Evolutionary conservation across 2,113 vertebrate species (phyloP), one percentile per base, ranked within the genome.

Genomic region (Pagrus major): DNA sequence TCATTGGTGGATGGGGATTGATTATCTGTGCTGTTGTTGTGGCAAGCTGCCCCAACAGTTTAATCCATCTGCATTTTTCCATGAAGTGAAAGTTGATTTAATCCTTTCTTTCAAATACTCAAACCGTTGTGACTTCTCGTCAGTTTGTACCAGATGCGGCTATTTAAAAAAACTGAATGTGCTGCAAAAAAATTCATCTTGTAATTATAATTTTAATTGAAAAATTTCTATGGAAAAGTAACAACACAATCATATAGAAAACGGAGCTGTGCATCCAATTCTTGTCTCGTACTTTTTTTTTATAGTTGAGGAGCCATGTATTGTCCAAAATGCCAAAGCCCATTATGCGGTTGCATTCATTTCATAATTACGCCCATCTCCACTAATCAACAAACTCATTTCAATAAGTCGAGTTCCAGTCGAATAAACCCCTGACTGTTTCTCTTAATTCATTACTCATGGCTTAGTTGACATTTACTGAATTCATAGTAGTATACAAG

Each of bases 321-420:
- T 85, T 87, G 83, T 86, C 71, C 63, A 86, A 82, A 86, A 90
- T 79, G 65, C 71, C 35, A 70, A 73, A 91, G 44, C 68, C 82
- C 75, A 84, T 87, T 89, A 86, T 84, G 76, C 61, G 8, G 58
- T 73, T 85, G 72, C 90, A 85, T 88, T 85, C 71, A 89, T 83
- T 85, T 84, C 72, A 79, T 88, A 89, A 91, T 91, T 87, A 87
- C 20, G 84, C 58, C 85, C 84, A 85, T 88, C 67, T 78, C 60
- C 10, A 5, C 67, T 89, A 89, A 88, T 90, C 70, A 86, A 72
- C 64, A 25, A 70, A 86, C 52, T 80, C 23, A 68, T 87, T 88
- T 85, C 59, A 88, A 66, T 80, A 60, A 88, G 27, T 68, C 0
- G 3, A 56, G 72, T 83, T 91, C 69, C 76, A 67, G 60, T 63